Base-by-base conservation (phyloP, 2,888 invertebrate species). In the Monoplex corrugatus region DNA sequence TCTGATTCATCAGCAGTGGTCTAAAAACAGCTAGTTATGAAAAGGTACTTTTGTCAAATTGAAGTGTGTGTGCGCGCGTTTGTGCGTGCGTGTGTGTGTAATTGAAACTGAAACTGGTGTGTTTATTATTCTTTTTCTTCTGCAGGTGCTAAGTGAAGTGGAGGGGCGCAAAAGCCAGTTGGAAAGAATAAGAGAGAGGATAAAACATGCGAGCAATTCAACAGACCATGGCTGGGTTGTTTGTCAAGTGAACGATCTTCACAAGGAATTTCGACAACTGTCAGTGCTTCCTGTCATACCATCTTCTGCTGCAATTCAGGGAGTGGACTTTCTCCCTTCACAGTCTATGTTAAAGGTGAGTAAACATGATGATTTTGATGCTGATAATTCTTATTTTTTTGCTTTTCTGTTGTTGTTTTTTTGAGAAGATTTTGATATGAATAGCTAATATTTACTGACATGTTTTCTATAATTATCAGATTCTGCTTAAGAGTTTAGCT, bases 111-210 rank as follows among this genome's bases (percentile, higher is more conserved):
- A n/a, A n/a, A n/a, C n/a, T n/a, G n/a, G n/a, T n/a, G n/a, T n/a
- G n/a, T n/a, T n/a, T n/a, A n/a, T n/a, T n/a, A n/a, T n/a, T n/a
- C 83, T 40, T 44, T 44, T 23, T 0, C 45, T 28, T 40, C 8
- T 2, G 0, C 40, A 87, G 87, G 50, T 35, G 0, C 45, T 80
- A 8, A n/a, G n/a, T 13, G 87, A 80, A n/a, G 80, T 80, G 23
- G 87, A 87, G 40, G 28, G 35, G 5, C 78, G 80, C 6, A 87
- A 80, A 40, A 43, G 43, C 32, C 75, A 87, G 57, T 50, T 87
- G 50, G 87, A 87, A 32, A 38, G 38, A 16, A 19, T 50, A 3
- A 50, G 50, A 38, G 57, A 50, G 44, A 43, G 40, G 57, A 78
- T 87, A 32, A 78, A 57, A 23, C 78, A 45, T 5, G 87, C 87